Conservation (phyloP, 2,888 invertebrate species). For the Lottia scabra region DNA sequence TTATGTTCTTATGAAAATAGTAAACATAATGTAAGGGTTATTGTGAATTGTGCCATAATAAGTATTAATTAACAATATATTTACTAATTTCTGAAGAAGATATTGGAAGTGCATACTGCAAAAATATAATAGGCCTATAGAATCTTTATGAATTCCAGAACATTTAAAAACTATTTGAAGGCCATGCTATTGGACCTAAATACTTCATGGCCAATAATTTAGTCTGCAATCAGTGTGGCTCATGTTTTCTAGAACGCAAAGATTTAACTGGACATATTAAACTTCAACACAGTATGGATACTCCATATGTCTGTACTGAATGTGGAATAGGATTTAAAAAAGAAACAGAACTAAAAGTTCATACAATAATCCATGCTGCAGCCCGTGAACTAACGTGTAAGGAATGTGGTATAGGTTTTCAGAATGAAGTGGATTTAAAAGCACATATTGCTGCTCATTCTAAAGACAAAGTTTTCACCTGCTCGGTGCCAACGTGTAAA, state of each 20-base stretch:
- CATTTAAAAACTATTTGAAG: too few relatives aligned
- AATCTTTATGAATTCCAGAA: too few relatives aligned
- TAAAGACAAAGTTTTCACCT: neutral
- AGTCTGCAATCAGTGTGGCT: neutral
- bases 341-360: conserved; percentile 6
- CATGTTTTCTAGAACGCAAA: neutral
- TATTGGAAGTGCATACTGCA: too few relatives aligned
- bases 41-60: too few relatives aligned
- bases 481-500: neutral
- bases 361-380: neutral
- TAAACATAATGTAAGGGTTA: too few relatives aligned
- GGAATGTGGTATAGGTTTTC: neutral
- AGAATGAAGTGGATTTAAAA: conserved; percentile 1
- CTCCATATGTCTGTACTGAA: conserved; percentile 3
- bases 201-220: neutral
- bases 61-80: too few relatives aligned
- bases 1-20: too few relatives aligned
- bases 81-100: too few relatives aligned
- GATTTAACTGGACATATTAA: neutral
- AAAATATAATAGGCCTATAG: too few relatives aligned
- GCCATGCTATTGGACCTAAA: too few relatives aligned
- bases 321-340: conserved; percentile 1
- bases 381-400: neutral
- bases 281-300: conserved; percentile 4
- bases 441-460: neutral